phyloP scores from a whole-genome alignment of 2,113 vertebrate genomes.

The Xenopus borealis region DNA sequence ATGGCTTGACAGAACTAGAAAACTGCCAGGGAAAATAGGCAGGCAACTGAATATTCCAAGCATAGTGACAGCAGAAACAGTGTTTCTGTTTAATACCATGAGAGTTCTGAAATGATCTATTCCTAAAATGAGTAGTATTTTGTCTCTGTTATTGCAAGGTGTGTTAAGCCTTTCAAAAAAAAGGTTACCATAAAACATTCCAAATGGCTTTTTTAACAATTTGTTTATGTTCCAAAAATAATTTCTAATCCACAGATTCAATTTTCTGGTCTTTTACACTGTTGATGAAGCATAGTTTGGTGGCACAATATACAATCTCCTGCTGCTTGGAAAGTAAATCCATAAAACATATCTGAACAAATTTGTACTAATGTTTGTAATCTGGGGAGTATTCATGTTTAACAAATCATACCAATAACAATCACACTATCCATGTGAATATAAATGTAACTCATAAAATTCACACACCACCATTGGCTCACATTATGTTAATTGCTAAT shows the following conservation, averaged over 20 bases:
- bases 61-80: no score
- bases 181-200: neutral
- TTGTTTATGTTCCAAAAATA: constrained; percentile 5
- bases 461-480: constrained; percentile 31
- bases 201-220: neutral
- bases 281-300: constrained; percentile 5
- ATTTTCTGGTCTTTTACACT: constrained; percentile 30
- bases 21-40: no score
- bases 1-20: no score
- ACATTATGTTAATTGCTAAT: constrained; percentile 45
- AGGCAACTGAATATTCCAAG: no score
- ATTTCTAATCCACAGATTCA: constrained; percentile 3
- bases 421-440: constrained; percentile 44
- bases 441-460: constrained; percentile 42
- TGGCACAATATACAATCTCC: constrained; percentile 30
- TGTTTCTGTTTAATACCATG: no score
- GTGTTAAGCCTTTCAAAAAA: neutral
- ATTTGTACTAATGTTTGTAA: constrained; percentile 39
- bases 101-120: no score
- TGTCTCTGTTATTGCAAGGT: no score
- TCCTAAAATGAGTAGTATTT: no score
- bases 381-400: constrained; percentile 44
- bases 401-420: constrained; percentile 43
- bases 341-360: constrained; percentile 41
- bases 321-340: constrained; percentile 28